Percentiles rank a stretch among this genome's conserved stretches.
Evolutionary conservation across 2,888 invertebrate genomes (phyloP).

Genomic region (Macrophya alboannulata): DNA sequence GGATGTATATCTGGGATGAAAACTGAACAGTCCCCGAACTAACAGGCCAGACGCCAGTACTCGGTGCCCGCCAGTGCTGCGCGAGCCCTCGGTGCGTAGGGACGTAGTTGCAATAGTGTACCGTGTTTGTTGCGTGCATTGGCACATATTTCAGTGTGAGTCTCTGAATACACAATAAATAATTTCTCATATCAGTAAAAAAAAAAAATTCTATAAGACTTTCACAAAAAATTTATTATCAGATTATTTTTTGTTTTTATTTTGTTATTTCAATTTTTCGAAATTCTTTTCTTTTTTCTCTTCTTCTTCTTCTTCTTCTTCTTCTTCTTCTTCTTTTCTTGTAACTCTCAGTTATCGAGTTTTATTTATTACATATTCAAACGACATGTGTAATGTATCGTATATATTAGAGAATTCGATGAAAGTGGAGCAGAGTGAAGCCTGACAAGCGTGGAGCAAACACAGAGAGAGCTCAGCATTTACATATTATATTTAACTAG

Average conservation of each 20-base stretch:
- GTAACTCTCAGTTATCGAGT: neutral
- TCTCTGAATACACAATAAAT: neutral
- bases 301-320: too few species aligned
- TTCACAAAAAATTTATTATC: neutral
- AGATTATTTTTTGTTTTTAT: neutral
- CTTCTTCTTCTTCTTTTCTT: neutral
- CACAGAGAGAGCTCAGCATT: neutral
- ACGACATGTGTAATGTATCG: neutral
- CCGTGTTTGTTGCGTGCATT: conserved; percentile 6
- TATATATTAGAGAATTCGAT: neutral
- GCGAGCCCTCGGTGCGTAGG: conserved; percentile 75
- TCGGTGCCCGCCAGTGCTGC: conserved; percentile 72
- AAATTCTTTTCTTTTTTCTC: neutral
- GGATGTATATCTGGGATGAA: conserved; percentile 45
- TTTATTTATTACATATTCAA: neutral
- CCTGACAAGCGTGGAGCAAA: conserved; percentile 24
- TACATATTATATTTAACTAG: conserved; percentile 38
- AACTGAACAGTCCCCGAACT: conserved; percentile 8
- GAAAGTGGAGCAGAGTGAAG: conserved; percentile 41
- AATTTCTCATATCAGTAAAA: neutral
- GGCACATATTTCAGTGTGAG: neutral
- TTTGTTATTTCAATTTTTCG: neutral
- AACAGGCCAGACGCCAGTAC: conserved; percentile 13
- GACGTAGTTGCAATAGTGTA: conserved; percentile 64
- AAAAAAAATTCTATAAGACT: neutral